Base-by-base conservation (phyloP, 2,888 invertebrate genomes). In the Hirtodrosophila duncani region DNA sequence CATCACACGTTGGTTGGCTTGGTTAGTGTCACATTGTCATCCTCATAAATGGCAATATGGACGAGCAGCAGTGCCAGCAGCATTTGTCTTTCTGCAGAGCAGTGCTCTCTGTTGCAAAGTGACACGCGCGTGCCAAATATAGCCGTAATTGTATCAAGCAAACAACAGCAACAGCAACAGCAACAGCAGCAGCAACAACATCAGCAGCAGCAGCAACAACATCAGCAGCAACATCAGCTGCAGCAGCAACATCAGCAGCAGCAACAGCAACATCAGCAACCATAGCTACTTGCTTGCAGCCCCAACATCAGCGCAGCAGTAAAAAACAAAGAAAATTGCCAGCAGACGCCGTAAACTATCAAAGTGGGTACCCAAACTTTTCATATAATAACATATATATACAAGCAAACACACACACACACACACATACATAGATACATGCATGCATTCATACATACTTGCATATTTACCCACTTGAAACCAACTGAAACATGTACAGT, bases 21-120 rank as follows among this genome's bases (percentile, higher is more conserved):
- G n/a, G n/a, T n/a, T n/a, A n/a, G n/a, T n/a, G n/a, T n/a, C n/a
- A n/a, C n/a, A n/a, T n/a, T n/a, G n/a, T n/a, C 77, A 57, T 49
- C 53, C 62, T 71, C 71, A 75, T 75, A 63, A 75, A 75, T 71
- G 80, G 70, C 70, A 77, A 67, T 71, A 72, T 80, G 81, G 58
- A 52, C 74, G 56, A 61, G 68, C 56, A 74, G 67, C 79, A 62
- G 61, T 50, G 31, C 49, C 61, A 67, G 36, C 70, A 46, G 24
- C 63, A 59, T 23, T 58, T 37, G 45, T 58, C 36, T 57, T 57
- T 30, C 20, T 24, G 23, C 53, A 26, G 29, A 43, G 23, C 39
- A 50, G 44, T 43, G 43, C 18, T 41, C 36, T 14, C 9, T 23
- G 21, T 38, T 38, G 27, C 58, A 50, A 58, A 74, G 50, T 75